Conservation (phyloP, 1,140 invertebrate genomes). For the Streblospio benedicti region DNA sequence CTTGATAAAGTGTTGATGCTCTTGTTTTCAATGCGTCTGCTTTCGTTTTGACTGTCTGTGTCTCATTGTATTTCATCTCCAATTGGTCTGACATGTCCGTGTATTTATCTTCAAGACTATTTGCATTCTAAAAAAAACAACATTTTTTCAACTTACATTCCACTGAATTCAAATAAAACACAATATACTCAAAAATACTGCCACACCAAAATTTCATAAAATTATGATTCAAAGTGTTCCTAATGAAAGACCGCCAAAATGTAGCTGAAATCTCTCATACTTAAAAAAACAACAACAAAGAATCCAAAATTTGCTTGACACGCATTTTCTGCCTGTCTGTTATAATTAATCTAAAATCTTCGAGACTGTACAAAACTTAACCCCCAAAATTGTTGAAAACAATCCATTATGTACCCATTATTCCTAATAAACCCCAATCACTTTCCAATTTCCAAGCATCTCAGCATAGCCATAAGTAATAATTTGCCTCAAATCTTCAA, state of each 20-base stretch:
- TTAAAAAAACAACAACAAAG: neutral
- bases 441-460: slow-evolving; percentile 1
- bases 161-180: slow-evolving; percentile 1
- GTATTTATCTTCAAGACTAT: slow-evolving; percentile 54
- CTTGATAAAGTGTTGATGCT: slow-evolving; percentile 66
- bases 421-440: too few species aligned
- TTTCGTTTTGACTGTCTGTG: slow-evolving; percentile 59
- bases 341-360: too few species aligned
- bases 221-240: neutral
- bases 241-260: neutral
- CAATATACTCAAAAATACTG: neutral
- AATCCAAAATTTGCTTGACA: neutral
- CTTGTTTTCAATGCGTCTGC: slow-evolving; percentile 63
- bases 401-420: neutral
- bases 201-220: slow-evolving; percentile 7
- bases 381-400: neutral
- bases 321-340: too few species aligned
- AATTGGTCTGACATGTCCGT: slow-evolving; percentile 54
- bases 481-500: too few species aligned
- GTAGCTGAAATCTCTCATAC: neutral
- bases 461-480: too few species aligned
- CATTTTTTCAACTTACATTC: neutral
- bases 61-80: slow-evolving; percentile 55
- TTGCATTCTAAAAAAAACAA: slow-evolving; percentile 36
- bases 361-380: neutral